These are phyloP conservation scores for Muscicapa striata DNA, from an alignment of 2,797 vertebrate genomes.

Conservation along the genomic window DNA sequence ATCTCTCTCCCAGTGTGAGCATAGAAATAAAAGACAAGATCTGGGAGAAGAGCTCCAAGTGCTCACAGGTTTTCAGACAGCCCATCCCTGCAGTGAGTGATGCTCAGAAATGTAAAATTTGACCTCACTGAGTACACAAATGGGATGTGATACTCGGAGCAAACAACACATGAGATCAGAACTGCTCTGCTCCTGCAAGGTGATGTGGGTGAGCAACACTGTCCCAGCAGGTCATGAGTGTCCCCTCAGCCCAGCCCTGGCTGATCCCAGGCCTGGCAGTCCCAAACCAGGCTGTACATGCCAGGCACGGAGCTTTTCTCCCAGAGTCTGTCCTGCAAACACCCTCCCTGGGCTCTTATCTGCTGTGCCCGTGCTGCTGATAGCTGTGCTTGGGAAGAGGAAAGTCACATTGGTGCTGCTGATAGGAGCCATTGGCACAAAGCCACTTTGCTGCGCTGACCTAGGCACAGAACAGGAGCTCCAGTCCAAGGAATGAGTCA, in stretches of 20 bases:
- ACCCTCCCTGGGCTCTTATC: slow-evolving; percentile 46
- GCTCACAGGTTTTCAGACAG: not conserved
- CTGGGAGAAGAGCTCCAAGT: not conserved
- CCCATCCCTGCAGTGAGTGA: not conserved
- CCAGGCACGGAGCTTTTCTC: not conserved
- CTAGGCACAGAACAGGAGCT: not conserved
- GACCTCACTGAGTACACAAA: not conserved
- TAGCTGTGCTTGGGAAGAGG: slow-evolving; percentile 45
- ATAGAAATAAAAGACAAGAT: not conserved
- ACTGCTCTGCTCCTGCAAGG: not conserved
- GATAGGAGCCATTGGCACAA: not conserved
- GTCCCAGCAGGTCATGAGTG: not conserved
- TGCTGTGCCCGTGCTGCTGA: not conserved
- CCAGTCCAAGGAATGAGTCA: not conserved
- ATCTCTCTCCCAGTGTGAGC: not conserved
- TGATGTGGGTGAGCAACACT: not conserved
- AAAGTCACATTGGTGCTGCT: slow-evolving; percentile 71
- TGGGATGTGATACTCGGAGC: not conserved
- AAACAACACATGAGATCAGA: not conserved
- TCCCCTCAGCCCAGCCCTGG: not conserved
- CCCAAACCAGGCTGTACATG: not conserved
- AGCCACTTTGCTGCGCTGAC: not conserved
- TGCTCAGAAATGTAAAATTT: not conserved
- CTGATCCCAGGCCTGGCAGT: not conserved
- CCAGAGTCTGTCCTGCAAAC: not conserved